Conservation (phyloP, 1,140 invertebrate species). For the Ooceraea biroi region DNA sequence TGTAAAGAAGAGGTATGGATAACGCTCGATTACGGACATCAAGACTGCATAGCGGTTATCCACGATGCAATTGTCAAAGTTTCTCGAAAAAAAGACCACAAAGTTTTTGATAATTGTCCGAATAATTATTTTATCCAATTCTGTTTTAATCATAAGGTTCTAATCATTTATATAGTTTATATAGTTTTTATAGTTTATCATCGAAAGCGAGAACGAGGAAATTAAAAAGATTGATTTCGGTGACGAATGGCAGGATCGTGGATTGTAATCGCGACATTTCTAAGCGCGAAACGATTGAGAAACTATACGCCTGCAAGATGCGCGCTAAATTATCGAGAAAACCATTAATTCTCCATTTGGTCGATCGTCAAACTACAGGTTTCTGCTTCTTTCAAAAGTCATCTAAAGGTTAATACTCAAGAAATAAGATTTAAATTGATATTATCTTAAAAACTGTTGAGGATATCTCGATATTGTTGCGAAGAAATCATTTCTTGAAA, state of each 20-base stretch:
- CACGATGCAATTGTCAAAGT: conserved; percentile 11
- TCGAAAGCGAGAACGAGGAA: neutral
- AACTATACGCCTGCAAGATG: neutral
- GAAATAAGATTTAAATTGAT: too few relatives aligned
- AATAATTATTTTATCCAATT: neutral
- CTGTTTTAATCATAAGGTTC: neutral
- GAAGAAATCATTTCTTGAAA: too few relatives aligned
- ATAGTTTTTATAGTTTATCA: conserved; percentile 2
- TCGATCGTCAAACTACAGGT: conserved; percentile 35
- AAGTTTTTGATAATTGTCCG: neutral
- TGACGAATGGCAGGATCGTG: neutral
- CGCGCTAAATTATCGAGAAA: conserved; percentile 41
- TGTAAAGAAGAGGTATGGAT: conserved; percentile 57
- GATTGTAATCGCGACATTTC: conserved; percentile 3
- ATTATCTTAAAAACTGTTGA: too few relatives aligned
- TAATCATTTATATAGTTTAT: too few relatives aligned
- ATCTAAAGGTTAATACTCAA: conserved; percentile 41
- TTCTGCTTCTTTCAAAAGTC: conserved; percentile 25
- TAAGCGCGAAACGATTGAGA: neutral
- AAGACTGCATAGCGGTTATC: conserved; percentile 5
- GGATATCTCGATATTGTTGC: too few relatives aligned
- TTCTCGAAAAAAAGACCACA: neutral
- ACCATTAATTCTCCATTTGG: neutral
- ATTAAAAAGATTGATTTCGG: neutral
- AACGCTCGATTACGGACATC: conserved; percentile 19